Base-by-base conservation (phyloP, 2,888 invertebrate species). In the Euplagia quadripunctaria region DNA sequence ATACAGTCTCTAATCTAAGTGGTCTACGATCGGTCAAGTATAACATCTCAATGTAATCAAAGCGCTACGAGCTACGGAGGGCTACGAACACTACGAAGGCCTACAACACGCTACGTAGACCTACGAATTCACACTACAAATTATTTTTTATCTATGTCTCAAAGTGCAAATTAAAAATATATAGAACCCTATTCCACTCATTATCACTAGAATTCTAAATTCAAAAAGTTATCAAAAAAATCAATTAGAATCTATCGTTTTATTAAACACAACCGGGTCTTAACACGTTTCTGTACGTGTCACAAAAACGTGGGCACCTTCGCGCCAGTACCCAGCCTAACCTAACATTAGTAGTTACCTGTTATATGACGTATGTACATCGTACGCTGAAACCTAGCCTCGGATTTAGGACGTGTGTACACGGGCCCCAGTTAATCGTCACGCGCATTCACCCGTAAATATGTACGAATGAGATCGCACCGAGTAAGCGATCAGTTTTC, bases 361-460 rank as follows among this genome's bases (percentile, higher is more conserved):
- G 51, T 68, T 70, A 46, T 76, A 74, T 70, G 65, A 74, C 69
- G 72, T 76, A 64, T 58, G 68, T 70, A 71, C 65, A 63, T 72
- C 68, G 72, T 61, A 70, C 20, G 61, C 58, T 71, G 42, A 61
- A 68, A 75, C 70, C 77, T 71, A 83, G 73, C 75, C 73, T 73
- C 51, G 63, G 72, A 80, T 79, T 78, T 64, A 76, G 78, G 78
- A 76, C 76, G 77, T 78, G 75, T 76, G 75, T 78, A 78, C 80
- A 80, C 74, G 75, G 77, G 4, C 41, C 64, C 46, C 70, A 79
- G 74, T 70, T 71, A 81, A 75, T 73, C 79, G 78, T 79, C 85
- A 81, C 79, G 77, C 72, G 75, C 83, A 77, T 79, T 79, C 83
- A 77, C 75, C 79, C 80, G 81, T 83, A 81, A 86, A 84, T 84